Conservation (phyloP, 2,888 invertebrate genomes). For the Drosophila phalerata region DNA sequence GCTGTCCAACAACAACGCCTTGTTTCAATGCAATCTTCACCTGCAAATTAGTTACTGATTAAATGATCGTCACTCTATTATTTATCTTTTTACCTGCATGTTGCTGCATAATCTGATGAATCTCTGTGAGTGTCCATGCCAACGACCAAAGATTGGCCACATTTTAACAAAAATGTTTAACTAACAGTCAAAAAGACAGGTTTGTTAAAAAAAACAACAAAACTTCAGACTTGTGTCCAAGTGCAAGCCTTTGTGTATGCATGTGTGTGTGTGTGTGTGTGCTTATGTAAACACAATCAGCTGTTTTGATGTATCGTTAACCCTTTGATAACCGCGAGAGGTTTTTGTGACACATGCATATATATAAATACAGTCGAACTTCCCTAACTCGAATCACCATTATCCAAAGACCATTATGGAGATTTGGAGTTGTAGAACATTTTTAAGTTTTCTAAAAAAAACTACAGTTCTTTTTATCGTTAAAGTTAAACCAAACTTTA, state of each 20-base stretch:
- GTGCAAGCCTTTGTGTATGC: slow-evolving; percentile 4
- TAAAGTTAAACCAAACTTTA: too few relatives aligned
- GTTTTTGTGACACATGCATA: neutral
- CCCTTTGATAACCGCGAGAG: slow-evolving; percentile 18
- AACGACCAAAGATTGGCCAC: slow-evolving; percentile 19
- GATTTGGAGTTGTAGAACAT: too few relatives aligned
- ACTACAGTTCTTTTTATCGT: too few relatives aligned
- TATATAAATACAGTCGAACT: too few relatives aligned
- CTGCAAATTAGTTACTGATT: slow-evolving; percentile 12
- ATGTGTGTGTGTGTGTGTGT: neutral
- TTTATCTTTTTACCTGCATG: slow-evolving; percentile 50
- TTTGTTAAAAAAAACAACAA: slow-evolving; percentile 23
- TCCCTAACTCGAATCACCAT: too few relatives aligned
- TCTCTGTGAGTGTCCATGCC: slow-evolving; percentile 10
- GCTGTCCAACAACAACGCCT: slow-evolving; percentile 86
- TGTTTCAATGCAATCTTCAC: slow-evolving; percentile 84
- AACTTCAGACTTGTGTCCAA: neutral
- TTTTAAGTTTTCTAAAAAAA: too few relatives aligned
- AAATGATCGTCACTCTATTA: neutral
- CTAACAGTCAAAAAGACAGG: neutral
- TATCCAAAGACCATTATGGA: too few relatives aligned
- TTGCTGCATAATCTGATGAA: slow-evolving; percentile 47
- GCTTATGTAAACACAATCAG: slow-evolving; percentile 19
- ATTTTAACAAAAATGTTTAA: slow-evolving; percentile 3
- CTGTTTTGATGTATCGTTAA: slow-evolving; percentile 44